Evolutionary conservation across 2,888 invertebrate genomes (phyloP).

Genomic region (Malthinus flaveolus): DNA sequence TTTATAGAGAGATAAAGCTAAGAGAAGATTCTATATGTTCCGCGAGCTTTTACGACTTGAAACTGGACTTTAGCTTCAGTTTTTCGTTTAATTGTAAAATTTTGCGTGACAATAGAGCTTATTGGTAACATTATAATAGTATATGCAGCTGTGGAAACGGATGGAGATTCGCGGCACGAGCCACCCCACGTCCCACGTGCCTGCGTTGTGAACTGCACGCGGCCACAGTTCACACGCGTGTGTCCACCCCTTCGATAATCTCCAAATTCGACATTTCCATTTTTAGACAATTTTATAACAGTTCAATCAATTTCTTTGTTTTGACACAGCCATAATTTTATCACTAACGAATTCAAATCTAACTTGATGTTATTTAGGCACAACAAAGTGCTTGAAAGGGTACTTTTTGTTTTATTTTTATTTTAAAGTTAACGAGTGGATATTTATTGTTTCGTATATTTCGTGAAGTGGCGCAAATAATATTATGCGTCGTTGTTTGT

Average conservation of each 20-base stretch:
- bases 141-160: slow-evolving; percentile 37
- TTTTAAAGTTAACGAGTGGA: background rate
- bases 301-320: background rate
- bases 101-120: slow-evolving; percentile 17
- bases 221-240: slow-evolving; percentile 48
- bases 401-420: background rate
- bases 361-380: background rate
- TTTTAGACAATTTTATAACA: slow-evolving; percentile 22
- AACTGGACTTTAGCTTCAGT: background rate
- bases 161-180: slow-evolving; percentile 40
- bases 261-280: slow-evolving; percentile 32
- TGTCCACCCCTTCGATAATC: slow-evolving; percentile 28
- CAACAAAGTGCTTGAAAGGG: background rate
- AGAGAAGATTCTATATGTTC: too few species aligned
- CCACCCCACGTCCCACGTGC: slow-evolving; percentile 44
- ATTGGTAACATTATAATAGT: slow-evolving; percentile 11
- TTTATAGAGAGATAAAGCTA: too few species aligned
- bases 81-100: background rate
- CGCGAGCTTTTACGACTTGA: too few species aligned
- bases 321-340: background rate
- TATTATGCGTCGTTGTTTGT: background rate
- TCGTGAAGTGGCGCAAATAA: background rate
- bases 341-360: background rate
- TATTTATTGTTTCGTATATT: background rate
- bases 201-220: slow-evolving; percentile 50